A percentile compares a stretch with the other conserved stretches of the same genome.
phyloP scores from a whole-genome alignment of 2,888 invertebrate species.

The Peribatodes rhomboidaria region DNA sequence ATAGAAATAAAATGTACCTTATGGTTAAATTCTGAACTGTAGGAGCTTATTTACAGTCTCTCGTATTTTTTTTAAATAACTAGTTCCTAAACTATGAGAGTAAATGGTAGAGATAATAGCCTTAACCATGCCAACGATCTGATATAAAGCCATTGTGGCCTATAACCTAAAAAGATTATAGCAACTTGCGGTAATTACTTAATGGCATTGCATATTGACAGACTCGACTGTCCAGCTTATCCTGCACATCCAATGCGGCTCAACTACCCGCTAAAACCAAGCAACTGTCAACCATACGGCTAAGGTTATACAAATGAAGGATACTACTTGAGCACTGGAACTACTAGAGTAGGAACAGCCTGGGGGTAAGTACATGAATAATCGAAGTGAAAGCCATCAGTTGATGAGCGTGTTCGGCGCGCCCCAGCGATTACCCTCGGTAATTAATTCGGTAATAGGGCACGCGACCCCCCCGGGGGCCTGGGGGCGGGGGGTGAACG shows the following conservation, averaged over 20 bases:
- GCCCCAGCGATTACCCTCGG: conserved; percentile 33
- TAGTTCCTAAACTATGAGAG: too few species aligned
- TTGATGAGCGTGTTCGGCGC: conserved; percentile 34
- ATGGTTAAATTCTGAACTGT: too few species aligned
- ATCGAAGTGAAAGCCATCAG: conserved; percentile 40
- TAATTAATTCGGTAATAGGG: conserved; percentile 37
- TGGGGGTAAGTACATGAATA: conserved; percentile 25
- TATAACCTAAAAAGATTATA: conserved; percentile 6
- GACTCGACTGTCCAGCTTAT: conserved; percentile 5
- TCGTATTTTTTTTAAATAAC: too few species aligned
- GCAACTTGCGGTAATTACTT: conserved; percentile 17
- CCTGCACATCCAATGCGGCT: not conserved
- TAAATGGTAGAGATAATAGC: too few species aligned
- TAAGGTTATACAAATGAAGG: conserved; percentile 1
- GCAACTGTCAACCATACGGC: not conserved
- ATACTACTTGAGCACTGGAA: not conserved
- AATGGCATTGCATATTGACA: conserved; percentile 8
- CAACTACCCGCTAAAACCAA: not conserved
- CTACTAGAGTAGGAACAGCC: not conserved
- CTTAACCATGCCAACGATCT: not conserved
- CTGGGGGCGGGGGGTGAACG: conserved; percentile 11
- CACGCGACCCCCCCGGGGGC: conserved; percentile 7
- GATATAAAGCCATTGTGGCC: not conserved
- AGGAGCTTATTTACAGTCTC: too few species aligned
- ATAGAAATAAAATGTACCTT: too few species aligned